phyloP scores from a whole-genome alignment of 1,140 invertebrate genomes.

The Polypedilum vanderplanki region DNA sequence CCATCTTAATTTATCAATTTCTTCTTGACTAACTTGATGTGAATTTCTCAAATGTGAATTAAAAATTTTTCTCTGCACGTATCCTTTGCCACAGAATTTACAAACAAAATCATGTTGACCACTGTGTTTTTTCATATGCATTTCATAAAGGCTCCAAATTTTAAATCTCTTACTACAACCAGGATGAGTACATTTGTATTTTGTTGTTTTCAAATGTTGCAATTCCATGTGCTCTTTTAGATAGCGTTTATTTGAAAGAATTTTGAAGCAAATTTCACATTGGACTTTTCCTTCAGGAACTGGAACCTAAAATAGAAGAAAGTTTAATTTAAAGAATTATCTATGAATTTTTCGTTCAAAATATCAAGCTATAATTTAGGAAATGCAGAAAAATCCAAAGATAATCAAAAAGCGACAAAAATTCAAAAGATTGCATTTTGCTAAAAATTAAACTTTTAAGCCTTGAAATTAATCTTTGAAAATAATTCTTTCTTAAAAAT shows the following conservation, averaged over 20 bases:
- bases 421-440: too few species aligned
- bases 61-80: neutral
- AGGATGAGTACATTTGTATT: neutral
- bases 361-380: too few species aligned
- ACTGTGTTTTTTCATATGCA: neutral
- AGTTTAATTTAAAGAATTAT: too few species aligned
- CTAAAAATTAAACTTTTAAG: too few species aligned
- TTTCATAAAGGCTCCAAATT: neutral
- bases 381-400: too few species aligned
- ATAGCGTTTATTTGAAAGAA: neutral
- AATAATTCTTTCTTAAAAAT: too few species aligned
- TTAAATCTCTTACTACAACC: neutral
- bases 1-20: neutral
- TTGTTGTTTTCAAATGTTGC: neutral
- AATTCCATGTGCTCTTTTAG: neutral
- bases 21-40: neutral
- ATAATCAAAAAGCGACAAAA: too few species aligned
- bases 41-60: neutral
- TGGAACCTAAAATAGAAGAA: neutral
- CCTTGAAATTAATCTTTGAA: too few species aligned
- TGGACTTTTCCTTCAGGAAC: neutral
- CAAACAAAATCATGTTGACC: neutral
- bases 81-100: neutral
- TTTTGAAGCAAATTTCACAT: neutral
- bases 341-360: too few species aligned